Conservation (phyloP, 2,888 invertebrate species). For the Eilema depressum region DNA sequence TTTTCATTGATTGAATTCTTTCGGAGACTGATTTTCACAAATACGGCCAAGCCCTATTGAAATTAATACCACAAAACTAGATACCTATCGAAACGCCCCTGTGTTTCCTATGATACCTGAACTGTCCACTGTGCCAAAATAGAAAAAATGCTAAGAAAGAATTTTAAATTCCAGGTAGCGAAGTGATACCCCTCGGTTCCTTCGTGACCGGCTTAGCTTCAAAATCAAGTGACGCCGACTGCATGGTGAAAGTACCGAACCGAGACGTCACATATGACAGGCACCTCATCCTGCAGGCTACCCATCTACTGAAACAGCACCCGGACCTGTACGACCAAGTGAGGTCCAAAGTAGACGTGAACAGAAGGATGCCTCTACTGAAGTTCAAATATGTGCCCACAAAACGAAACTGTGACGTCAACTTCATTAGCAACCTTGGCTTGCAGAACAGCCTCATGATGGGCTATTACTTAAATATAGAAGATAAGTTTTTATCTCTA, state of each 20-base stretch:
- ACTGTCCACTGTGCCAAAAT: neutral
- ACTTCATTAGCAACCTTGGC: slow-evolving; percentile 13
- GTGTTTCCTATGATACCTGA: too few species aligned
- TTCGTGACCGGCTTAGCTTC: slow-evolving; percentile 42
- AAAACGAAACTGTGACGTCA: slow-evolving; percentile 22
- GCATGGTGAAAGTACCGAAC: slow-evolving; percentile 30
- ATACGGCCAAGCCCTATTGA: too few species aligned
- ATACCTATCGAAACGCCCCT: too few species aligned
- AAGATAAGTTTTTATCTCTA: slow-evolving; percentile 15
- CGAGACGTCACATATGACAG: slow-evolving; percentile 7
- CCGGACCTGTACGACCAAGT: slow-evolving; percentile 18
- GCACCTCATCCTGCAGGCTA: slow-evolving; percentile 14
- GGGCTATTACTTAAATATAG: slow-evolving; percentile 19
- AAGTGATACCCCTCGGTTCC: slow-evolving; percentile 43
- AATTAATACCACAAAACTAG: too few species aligned
- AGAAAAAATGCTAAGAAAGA: neutral
- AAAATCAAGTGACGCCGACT: slow-evolving; percentile 49
- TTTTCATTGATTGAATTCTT: too few species aligned
- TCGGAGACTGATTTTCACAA: too few species aligned
- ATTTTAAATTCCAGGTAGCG: slow-evolving; percentile 33
- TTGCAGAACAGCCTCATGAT: slow-evolving; percentile 20
- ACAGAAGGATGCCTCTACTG: slow-evolving; percentile 17
- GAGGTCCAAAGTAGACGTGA: neutral
- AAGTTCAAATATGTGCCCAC: slow-evolving; percentile 25
- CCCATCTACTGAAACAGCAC: slow-evolving; percentile 5